phyloP scores from a whole-genome alignment of 2,797 vertebrate species.

The Orientallactaga sibirica region DNA sequence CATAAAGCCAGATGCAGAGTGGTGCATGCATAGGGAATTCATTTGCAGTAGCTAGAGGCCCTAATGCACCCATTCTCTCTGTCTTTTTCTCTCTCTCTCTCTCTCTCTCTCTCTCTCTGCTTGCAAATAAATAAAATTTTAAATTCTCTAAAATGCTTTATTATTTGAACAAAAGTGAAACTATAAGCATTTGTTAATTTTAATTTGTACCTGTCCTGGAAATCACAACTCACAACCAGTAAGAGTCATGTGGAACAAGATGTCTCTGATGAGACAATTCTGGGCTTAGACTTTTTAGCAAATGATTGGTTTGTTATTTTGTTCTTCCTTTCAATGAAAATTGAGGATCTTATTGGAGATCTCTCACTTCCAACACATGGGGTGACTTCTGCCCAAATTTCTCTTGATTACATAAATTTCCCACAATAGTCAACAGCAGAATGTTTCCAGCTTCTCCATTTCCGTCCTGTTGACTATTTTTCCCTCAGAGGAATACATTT shows the following conservation, averaged over 20 bases:
- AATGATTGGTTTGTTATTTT: neutral
- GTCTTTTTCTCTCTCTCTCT: no score
- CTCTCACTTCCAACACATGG: neutral
- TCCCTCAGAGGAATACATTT: neutral
- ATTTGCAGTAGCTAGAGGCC: no score
- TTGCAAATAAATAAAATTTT: no score
- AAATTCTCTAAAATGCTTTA: neutral
- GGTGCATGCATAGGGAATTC: no score
- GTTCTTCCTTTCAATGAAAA: neutral
- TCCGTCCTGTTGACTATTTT: constrained; percentile 44
- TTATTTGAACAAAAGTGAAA: constrained; percentile 37
- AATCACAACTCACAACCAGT: neutral
- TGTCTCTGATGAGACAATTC: constrained; percentile 6
- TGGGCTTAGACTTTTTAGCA: neutral
- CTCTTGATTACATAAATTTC: constrained; percentile 23
- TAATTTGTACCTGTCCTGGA: neutral
- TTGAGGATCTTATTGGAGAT: neutral
- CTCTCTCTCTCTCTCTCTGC: no score
- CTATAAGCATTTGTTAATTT: constrained; percentile 17
- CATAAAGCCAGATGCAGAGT: no score
- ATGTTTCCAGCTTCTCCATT: constrained; percentile 41
- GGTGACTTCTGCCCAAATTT: constrained; percentile 43
- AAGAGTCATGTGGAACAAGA: constrained; percentile 14
- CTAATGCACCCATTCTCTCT: no score
- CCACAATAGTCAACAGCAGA: neutral